Conservation (phyloP, 2,797 vertebrate genomes). For the Onychomys torridus region DNA sequence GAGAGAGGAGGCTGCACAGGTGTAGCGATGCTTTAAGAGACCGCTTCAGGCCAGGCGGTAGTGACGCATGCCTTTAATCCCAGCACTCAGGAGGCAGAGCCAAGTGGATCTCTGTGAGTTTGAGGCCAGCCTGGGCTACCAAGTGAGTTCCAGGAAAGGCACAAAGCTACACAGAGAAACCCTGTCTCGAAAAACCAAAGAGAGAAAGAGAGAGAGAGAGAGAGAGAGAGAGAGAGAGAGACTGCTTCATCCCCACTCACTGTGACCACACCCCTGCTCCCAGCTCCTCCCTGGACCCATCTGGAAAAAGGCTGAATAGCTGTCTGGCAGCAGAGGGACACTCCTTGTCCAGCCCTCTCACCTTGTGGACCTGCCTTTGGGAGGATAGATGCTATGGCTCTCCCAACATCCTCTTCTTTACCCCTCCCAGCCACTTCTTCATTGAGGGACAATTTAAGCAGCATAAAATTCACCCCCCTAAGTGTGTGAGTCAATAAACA, state of each 20-base stretch:
- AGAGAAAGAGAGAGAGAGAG: too few relatives aligned
- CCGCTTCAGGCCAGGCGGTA: too few relatives aligned
- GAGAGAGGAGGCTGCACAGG: not conserved
- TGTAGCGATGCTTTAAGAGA: not conserved
- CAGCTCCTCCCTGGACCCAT: accelerated
- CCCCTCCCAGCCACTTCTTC: not conserved
- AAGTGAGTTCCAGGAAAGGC: too few relatives aligned
- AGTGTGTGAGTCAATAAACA: not conserved
- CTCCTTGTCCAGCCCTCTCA: not conserved
- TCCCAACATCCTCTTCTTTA: not conserved
- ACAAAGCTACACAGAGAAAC: too few relatives aligned
- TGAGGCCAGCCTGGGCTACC: too few relatives aligned
- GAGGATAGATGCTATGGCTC: accelerated
- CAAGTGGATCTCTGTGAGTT: too few relatives aligned
- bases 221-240: too few relatives aligned
- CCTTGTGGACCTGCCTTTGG: not conserved
- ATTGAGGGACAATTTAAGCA: not conserved
- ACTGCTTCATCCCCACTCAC: accelerated
- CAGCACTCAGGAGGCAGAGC: too few relatives aligned
- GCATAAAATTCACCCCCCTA: not conserved
- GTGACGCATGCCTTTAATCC: too few relatives aligned
- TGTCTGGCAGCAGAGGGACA: not conserved
- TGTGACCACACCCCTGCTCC: not conserved
- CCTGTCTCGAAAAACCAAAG: too few relatives aligned
- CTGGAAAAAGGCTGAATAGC: not conserved